Evolutionary conservation across 1,140 invertebrate species (phyloP).

Genomic region (Heliconius nattereri): DNA sequence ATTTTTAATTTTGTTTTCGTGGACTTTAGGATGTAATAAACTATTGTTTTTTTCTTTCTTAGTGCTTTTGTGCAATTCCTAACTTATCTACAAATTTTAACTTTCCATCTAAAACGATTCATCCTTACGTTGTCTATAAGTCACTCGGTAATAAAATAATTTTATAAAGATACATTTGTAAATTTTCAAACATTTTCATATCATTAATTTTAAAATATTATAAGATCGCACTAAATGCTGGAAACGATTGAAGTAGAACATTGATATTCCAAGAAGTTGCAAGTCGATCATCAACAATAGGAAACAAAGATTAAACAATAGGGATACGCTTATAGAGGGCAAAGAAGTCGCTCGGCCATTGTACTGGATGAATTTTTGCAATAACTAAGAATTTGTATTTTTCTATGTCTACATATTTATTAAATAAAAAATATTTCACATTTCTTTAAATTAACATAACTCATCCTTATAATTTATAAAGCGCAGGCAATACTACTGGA

Average conservation of each 20-base stretch:
- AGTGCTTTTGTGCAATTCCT: too few relatives aligned
- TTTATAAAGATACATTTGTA: too few relatives aligned
- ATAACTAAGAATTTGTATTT: not conserved
- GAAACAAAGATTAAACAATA: constrained; percentile 23
- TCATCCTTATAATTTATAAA: too few relatives aligned
- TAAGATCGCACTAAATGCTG: not conserved
- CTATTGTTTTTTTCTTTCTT: too few relatives aligned
- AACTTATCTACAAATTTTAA: too few relatives aligned
- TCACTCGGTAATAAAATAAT: not conserved
- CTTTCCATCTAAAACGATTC: not conserved
- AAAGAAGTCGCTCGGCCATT: constrained; percentile 27
- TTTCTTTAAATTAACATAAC: too few relatives aligned
- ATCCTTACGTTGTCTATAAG: not conserved
- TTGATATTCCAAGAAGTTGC: constrained; percentile 39
- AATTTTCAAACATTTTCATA: too few relatives aligned
- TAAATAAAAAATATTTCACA: not conserved
- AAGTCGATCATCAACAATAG: constrained; percentile 36
- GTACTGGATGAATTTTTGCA: constrained; percentile 6
- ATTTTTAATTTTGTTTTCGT: too few relatives aligned
- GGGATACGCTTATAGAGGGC: constrained; percentile 27
- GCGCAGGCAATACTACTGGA: too few relatives aligned
- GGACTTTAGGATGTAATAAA: too few relatives aligned
- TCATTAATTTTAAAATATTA: not conserved
- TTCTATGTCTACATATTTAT: not conserved
- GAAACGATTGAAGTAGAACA: constrained; percentile 15